Percentiles rank a stretch among this genome's conserved stretches.
These are phyloP conservation scores for Atta texana DNA, from an alignment of 1,140 invertebrate species.

Conservation along the genomic window DNA sequence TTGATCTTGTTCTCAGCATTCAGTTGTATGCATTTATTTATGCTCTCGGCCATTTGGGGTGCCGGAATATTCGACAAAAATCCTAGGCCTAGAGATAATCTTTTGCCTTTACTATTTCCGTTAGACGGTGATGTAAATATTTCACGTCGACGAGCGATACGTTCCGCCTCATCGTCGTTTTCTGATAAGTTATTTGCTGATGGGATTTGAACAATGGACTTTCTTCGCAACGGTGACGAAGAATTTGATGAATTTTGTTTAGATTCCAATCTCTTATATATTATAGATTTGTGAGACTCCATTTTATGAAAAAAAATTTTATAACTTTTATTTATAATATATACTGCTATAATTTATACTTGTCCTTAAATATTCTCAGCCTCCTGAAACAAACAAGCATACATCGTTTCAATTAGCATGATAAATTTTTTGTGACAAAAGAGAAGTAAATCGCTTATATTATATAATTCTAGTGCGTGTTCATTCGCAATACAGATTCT, in stretches of 20 bases:
- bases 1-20: conserved; percentile 92
- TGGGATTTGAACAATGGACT: conserved; percentile 67
- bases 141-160: conserved; percentile 75
- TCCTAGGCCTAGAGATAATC: conserved; percentile 78
- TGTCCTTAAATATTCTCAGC: background rate
- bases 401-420: background rate
- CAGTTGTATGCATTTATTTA: conserved; percentile 88
- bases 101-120: conserved; percentile 38
- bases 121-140: conserved; percentile 29
- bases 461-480: background rate
- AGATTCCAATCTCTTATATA: conserved; percentile 46
- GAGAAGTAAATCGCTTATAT: background rate
- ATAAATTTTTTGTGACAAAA: background rate
- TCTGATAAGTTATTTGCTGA: conserved; percentile 60
- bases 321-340: background rate
- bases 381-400: conserved; percentile 9
- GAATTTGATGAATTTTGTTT: conserved; percentile 12
- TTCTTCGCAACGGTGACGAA: conserved; percentile 72
- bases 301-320: conserved; percentile 32
- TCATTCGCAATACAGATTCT: background rate
- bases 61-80: conserved; percentile 75
- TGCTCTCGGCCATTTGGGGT: conserved; percentile 86
- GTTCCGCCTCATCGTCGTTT: conserved; percentile 84
- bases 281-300: conserved; percentile 59
- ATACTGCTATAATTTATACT: background rate